Conservation (phyloP, 2,888 invertebrate species). For the Drosophila incognita region DNA sequence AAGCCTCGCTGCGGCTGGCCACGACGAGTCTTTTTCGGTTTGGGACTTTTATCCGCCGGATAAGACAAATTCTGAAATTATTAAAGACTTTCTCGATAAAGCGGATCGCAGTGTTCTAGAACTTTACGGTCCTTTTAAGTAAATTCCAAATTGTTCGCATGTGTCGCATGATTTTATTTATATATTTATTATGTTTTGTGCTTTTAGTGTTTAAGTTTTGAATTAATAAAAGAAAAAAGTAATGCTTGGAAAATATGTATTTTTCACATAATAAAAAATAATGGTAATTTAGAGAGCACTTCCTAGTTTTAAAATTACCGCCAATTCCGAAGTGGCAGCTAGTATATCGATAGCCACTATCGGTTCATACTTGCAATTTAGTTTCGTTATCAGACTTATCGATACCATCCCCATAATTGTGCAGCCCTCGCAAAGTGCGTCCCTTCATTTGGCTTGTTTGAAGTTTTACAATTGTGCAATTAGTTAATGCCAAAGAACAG, state of each 20-base stretch:
- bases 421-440: slow-evolving; percentile 38
- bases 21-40: slow-evolving; percentile 84
- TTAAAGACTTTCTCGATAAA: not conserved
- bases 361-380: not conserved
- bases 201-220: not conserved
- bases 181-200: not conserved
- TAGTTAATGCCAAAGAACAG: not conserved
- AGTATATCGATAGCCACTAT: slow-evolving; percentile 16
- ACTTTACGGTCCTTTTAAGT: slow-evolving; percentile 21
- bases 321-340: not conserved
- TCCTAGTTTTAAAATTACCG: not conserved
- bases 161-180: not conserved
- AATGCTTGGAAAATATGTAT: not conserved
- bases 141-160: not conserved
- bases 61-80: slow-evolving; percentile 10
- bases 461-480: not conserved
- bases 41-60: slow-evolving; percentile 83
- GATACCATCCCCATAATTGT: not conserved
- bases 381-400: not conserved
- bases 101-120: slow-evolving; percentile 18
- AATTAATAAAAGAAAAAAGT: not conserved
- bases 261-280: not conserved
- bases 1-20: slow-evolving; percentile 83
- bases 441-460: not conserved
- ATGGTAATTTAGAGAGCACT: too few relatives aligned